Evolutionary conservation across 2,113 vertebrate species (phyloP), one percentile per base, ranked within the genome.

Genomic region (Nothocercus nigrocapillus): DNA sequence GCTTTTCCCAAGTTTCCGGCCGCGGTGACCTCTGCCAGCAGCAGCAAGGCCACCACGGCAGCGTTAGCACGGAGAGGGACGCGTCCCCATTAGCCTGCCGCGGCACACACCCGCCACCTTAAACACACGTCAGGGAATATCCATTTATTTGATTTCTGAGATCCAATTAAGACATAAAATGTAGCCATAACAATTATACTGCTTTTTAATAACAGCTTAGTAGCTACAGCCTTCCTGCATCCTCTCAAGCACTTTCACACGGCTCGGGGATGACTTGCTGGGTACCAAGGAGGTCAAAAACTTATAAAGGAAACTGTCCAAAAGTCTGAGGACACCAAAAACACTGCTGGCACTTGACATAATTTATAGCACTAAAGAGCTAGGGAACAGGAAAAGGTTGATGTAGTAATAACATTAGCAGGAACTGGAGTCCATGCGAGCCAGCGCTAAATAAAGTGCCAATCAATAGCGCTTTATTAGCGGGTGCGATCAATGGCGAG

Each of bases 401-500:
- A 97, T 98, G 98, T 98, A 97, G 95, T 94, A 98, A 98, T 98
- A 98, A 96, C 97, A 98, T 98, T 97, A 98, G 96, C 97, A 97
- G 98, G 98, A 98, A 97, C 95, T 92, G 92, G 92, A 94, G 95
- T 94, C 97, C 93, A 94, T 87, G 92, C 86, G 63, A 98, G 97
- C 97, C 97, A 95, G 96, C 95, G 97, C 98, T 98, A 98, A 98
- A 98, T 98, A 98, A 97, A 97, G 97, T 98, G 98, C 98, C 97
- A 98, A 98, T 99, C 98, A 98, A 98, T 98, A 98, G 97, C 95
- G 97, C 97, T 98, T 98, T 98, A 98, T 98, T 98, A 98, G 98
- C 95, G 97, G 98, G 97, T 85, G 86, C 98, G 98, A 99, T 99
- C 98, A 98, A 98, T 98, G 98, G 78, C 96, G 91, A 95, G 92